Evolutionary conservation across 2,113 vertebrate genomes (phyloP).

Genomic region (Chamaea fasciata): DNA sequence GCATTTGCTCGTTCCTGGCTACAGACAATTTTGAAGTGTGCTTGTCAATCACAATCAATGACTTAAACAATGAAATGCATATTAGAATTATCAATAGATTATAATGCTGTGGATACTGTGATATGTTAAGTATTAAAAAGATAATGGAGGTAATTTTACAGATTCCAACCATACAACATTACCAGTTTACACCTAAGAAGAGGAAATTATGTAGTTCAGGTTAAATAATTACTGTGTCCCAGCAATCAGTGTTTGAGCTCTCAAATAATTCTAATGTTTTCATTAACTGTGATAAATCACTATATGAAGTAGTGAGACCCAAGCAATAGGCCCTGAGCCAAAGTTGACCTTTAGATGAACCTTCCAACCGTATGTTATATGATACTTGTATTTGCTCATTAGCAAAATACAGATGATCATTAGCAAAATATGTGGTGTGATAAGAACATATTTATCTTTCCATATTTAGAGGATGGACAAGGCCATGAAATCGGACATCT

Average conservation of each 20-base stretch:
- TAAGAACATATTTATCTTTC: background rate
- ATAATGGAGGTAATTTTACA: background rate
- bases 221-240: background rate
- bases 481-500: background rate
- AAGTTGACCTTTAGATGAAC: background rate
- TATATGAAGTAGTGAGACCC: background rate
- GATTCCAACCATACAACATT: background rate
- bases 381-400: background rate
- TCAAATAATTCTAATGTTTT: background rate
- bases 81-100: background rate
- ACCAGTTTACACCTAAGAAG: background rate
- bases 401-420: background rate
- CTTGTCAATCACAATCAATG: background rate
- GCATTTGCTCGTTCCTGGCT: background rate
- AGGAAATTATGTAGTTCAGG: background rate
- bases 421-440: background rate
- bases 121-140: background rate
- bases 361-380: background rate
- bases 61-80: background rate
- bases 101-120: background rate
- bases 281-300: background rate
- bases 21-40: background rate
- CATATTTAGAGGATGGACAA: background rate
- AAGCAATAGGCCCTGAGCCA: background rate
- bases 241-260: background rate